Evolutionary conservation across 2,888 invertebrate genomes (phyloP).

Genomic region (Mantis religiosa): DNA sequence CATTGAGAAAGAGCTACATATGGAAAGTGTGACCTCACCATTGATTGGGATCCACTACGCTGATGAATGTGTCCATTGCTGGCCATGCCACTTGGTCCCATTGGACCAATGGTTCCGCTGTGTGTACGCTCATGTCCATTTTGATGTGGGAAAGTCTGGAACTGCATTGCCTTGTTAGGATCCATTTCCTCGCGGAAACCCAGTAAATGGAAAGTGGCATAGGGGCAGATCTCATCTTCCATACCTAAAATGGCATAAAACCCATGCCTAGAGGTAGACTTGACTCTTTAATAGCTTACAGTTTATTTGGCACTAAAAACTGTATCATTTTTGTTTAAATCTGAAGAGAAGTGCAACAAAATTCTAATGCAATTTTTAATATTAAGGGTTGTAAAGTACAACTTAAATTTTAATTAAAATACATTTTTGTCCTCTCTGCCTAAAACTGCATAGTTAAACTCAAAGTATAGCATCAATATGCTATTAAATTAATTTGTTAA

Average conservation of each 20-base stretch:
- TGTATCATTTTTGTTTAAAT: too few species aligned
- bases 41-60: constrained; percentile 83
- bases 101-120: constrained; percentile 78
- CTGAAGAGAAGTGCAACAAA: background rate
- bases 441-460: background rate
- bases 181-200: constrained; percentile 96
- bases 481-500: too few species aligned
- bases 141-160: constrained; percentile 82
- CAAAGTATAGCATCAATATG: too few species aligned
- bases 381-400: background rate
- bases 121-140: constrained; percentile 59
- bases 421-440: background rate
- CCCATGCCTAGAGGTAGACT: constrained; percentile 12
- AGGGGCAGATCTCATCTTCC: constrained; percentile 95
- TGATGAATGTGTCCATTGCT: constrained; percentile 74
- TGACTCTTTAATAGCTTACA: background rate
- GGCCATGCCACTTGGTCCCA: constrained; percentile 58
- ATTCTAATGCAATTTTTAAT: background rate
- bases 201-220: constrained; percentile 92
- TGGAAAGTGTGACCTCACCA: constrained; percentile 52
- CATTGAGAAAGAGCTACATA: background rate
- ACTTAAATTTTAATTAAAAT: background rate
- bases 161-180: constrained; percentile 83
- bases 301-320: background rate
- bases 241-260: constrained; percentile 59